A percentile compares a stretch with the other conserved stretches of the same genome.
Conservation (phyloP, 2,797 vertebrate species). For the Lepus oiostolus region DNA sequence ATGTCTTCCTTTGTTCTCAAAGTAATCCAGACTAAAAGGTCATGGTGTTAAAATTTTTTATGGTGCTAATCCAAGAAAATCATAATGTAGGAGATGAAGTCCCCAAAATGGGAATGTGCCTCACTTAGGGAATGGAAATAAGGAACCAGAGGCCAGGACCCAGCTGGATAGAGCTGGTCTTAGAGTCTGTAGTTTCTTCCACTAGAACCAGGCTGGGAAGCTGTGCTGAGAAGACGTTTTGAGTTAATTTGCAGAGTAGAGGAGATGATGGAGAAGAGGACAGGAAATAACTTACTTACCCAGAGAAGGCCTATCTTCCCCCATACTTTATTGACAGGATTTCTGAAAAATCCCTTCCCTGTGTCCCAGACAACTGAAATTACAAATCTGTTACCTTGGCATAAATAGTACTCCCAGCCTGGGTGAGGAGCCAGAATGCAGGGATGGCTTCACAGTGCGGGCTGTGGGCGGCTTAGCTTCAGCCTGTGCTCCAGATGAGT, state of each 20-base stretch:
- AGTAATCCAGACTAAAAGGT: conserved; percentile 51
- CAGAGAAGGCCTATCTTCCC: neutral
- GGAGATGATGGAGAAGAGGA: neutral
- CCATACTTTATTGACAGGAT: neutral
- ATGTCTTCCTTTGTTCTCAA: conserved; percentile 42
- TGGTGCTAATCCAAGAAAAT: conserved; percentile 75
- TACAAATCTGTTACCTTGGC: neutral
- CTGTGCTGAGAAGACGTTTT: neutral
- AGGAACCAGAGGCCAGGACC: conserved; percentile 17
- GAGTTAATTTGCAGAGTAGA: neutral
- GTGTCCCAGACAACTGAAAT: neutral
- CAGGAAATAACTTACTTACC: neutral
- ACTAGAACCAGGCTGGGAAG: neutral
- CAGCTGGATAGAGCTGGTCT: neutral
- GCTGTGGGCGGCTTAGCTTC: neutral
- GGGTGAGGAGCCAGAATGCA: neutral
- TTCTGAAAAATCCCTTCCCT: conserved; percentile 12
- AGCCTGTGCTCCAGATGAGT: neutral
- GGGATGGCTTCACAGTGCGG: neutral
- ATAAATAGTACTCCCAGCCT: neutral
- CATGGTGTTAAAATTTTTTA: conserved; percentile 65
- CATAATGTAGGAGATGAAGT: neutral
- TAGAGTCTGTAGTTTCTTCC: neutral
- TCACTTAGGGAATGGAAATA: neutral
- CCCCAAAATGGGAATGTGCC: neutral